Base-by-base conservation (phyloP, 2,888 invertebrate genomes). In the Trypoxylon attenuatum region DNA sequence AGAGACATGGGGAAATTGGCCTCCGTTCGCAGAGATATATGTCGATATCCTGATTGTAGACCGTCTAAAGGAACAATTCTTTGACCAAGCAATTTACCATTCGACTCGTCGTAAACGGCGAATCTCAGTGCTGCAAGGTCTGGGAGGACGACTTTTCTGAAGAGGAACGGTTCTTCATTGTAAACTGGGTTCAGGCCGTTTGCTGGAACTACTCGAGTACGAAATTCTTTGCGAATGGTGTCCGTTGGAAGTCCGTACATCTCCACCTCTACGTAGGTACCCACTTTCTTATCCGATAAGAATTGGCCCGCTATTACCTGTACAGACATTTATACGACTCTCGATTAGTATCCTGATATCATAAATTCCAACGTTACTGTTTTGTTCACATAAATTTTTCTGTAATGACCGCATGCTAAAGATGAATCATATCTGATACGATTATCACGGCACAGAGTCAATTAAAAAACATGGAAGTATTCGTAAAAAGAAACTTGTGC, bases 131-230 rank as follows among this genome's bases (percentile, higher is more conserved):
- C 98, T 0, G 99, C 99, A 80, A 99, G 87, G 89, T 99, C 99
- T 0, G 99, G 99, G 23, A 99, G 89, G 0, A 99, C 99, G 38
- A 99, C 98, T 91, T 99, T 99, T 83, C 99, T 91, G 88, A 99
- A 99, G 21, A 99, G 90, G 89, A 99, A 99, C 0, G 98, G 93
- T 84, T 99, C 99, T 88, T 99, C 99, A 86, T 99, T 98, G 88
- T 99, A 99, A 1, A 99, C 96, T 0, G 99, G 99, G 89, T 99
- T 99, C 69, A 99, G 91, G 5, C 99, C 99, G 85, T 99, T 99
- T 66, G 95, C 94, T 1, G 98, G 98, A 72, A 99, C 97, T 89
- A 98, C 93, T 72, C 97, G 90, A 0, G 99, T 99, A 19, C 98
- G 91, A 89, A 98, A 99, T 89, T 99, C 99, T 87, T 96, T 97